Percentiles rank a stretch among this genome's conserved stretches.
Conservation (phyloP, 1,140 invertebrate genomes). For the Heliconius himera region DNA sequence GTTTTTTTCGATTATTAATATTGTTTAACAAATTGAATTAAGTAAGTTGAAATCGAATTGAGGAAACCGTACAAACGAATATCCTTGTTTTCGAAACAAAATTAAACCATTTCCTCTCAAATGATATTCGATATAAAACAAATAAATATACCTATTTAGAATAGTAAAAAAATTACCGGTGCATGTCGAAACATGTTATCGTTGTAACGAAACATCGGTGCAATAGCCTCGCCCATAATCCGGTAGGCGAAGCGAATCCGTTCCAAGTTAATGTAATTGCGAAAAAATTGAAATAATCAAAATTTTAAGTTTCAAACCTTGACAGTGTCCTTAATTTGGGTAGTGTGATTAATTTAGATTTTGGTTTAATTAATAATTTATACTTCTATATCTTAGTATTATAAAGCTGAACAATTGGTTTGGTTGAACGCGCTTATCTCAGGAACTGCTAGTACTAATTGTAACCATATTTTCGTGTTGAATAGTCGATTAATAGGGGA, state of each 20-base stretch:
- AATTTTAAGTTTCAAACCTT: not conserved
- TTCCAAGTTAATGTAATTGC: conserved; percentile 5
- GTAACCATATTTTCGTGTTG: no score
- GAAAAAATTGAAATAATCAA: not conserved
- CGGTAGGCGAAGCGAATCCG: conserved; percentile 23
- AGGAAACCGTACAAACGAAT: not conserved
- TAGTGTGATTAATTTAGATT: not conserved
- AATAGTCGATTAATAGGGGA: no score
- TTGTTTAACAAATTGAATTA: not conserved
- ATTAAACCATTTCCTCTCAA: not conserved
- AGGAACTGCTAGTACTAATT: no score
- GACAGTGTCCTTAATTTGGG: not conserved
- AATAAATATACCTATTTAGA: not conserved
- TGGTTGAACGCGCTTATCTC: no score
- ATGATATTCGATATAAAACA: conserved; percentile 1
- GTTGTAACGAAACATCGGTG: conserved; percentile 21
- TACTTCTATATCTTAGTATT: not conserved
- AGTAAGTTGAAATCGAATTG: not conserved
- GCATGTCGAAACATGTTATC: conserved; percentile 17
- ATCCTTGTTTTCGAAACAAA: conserved; percentile 3
- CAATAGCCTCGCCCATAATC: conserved; percentile 11
- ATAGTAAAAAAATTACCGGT: conserved; percentile 24
- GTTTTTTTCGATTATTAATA: not conserved
- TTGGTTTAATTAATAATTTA: not conserved
- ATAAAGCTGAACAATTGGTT: no score